phyloP scores from a whole-genome alignment of 2,113 vertebrate genomes.

The Siniperca chuatsi region DNA sequence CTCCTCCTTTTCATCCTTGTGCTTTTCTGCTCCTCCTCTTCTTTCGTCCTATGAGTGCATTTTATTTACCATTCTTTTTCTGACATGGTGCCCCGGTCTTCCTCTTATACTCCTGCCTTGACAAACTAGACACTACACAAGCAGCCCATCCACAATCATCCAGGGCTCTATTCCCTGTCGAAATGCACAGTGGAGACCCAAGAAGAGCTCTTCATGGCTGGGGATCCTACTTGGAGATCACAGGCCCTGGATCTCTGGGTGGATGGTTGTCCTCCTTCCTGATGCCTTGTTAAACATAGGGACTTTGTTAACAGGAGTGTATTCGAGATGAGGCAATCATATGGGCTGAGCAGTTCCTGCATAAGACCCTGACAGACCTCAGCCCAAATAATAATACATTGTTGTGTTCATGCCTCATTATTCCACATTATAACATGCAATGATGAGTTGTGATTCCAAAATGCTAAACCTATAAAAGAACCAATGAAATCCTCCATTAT shows the following conservation, averaged over 20 bases:
- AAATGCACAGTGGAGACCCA: slow-evolving; percentile 61
- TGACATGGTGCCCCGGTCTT: slow-evolving; percentile 57
- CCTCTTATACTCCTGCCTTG: slow-evolving; percentile 55
- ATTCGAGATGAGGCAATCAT: not conserved
- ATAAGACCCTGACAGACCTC: not conserved
- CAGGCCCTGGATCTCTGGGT: slow-evolving; percentile 40
- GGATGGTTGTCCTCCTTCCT: slow-evolving; percentile 43
- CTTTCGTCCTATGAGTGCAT: slow-evolving; percentile 71
- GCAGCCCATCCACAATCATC: slow-evolving; percentile 53
- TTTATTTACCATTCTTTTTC: slow-evolving; percentile 76
- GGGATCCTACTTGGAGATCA: slow-evolving; percentile 58
- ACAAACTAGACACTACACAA: slow-evolving; percentile 61
- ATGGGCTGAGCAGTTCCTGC: not conserved
- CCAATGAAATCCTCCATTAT: not conserved
- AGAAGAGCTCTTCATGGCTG: slow-evolving; percentile 55
- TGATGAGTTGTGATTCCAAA: not conserved
- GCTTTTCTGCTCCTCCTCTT: slow-evolving; percentile 80
- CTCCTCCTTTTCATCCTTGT: slow-evolving; percentile 84
- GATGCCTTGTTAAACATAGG: slow-evolving; percentile 44
- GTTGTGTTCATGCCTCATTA: not conserved
- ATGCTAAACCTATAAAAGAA: not conserved
- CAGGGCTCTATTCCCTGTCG: slow-evolving; percentile 38
- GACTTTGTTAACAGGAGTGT: slow-evolving; percentile 11
- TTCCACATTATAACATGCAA: not conserved
- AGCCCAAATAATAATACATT: not conserved